These are phyloP conservation scores for Spodoptera frugiperda DNA, from an alignment of 1,140 invertebrate species.

Conservation along the genomic window DNA sequence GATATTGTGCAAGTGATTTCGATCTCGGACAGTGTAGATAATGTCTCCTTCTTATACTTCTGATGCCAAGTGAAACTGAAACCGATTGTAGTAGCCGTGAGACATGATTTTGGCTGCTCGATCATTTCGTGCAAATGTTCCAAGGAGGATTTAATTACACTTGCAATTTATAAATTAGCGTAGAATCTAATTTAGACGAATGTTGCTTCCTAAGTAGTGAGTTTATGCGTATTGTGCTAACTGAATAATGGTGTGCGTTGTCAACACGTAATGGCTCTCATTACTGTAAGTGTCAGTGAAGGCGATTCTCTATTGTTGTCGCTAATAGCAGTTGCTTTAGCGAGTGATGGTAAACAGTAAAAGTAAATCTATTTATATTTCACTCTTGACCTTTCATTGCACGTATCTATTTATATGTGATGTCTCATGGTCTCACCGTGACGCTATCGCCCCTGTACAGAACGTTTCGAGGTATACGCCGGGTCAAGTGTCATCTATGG, in stretches of 20 bases:
- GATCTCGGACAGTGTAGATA: no score
- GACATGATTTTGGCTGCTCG: constrained; percentile 22
- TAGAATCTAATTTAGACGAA: background rate
- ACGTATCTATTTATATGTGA: constrained; percentile 2
- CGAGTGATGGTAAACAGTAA: constrained; percentile 24
- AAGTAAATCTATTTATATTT: constrained; percentile 26
- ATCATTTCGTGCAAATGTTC: constrained; percentile 14
- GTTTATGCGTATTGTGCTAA: background rate
- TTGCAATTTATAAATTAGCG: background rate
- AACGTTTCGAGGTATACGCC: constrained; percentile 2
- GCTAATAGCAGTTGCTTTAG: constrained; percentile 12
- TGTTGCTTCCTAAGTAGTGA: constrained; percentile 1
- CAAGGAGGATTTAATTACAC: background rate
- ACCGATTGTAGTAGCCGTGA: background rate
- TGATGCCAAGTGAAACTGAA: constrained; percentile 28
- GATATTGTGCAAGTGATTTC: no score
- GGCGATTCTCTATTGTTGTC: constrained; percentile 19
- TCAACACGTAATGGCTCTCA: constrained; percentile 2
- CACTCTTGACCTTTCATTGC: constrained; percentile 22
- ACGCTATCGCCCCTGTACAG: background rate
- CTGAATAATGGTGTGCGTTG: background rate
- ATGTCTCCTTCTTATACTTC: constrained; percentile 5
- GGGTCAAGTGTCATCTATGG: constrained; percentile 30
- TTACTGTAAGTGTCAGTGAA: constrained; percentile 19
- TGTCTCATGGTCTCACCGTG: constrained; percentile 2